These are phyloP conservation scores for Allobates femoralis DNA, from an alignment of 2,797 vertebrate genomes.

Conservation along the genomic window DNA sequence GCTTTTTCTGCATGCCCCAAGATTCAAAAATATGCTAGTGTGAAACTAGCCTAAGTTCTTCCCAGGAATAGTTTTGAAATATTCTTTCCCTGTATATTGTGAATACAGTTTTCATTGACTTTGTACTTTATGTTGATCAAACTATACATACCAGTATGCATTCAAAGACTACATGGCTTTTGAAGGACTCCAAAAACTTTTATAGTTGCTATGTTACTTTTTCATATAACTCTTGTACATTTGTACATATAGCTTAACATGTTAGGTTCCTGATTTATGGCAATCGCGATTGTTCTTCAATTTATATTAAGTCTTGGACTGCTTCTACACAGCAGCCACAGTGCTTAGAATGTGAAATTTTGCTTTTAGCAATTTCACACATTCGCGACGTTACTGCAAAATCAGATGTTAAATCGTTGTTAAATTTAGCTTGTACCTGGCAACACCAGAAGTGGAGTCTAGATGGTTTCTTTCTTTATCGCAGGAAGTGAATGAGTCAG, in stretches of 20 bases:
- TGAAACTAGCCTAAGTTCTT: no score
- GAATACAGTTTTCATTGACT: no score
- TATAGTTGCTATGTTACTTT: background rate
- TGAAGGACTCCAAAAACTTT: background rate
- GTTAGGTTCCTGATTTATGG: no score
- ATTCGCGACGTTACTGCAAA: conserved; percentile 28
- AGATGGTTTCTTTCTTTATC: background rate
- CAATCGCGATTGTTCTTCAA: background rate
- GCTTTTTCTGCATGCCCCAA: no score
- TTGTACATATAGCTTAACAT: background rate
- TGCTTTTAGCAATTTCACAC: conserved; percentile 26
- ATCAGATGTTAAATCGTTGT: conserved; percentile 39
- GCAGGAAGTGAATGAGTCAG: conserved; percentile 38
- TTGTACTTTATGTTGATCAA: background rate
- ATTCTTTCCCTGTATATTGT: no score
- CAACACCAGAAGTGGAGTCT: background rate
- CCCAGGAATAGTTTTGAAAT: no score
- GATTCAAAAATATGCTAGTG: no score
- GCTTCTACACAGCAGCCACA: background rate
- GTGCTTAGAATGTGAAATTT: background rate
- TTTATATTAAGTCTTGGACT: background rate
- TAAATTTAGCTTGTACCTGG: conserved; percentile 35
- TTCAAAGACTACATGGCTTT: background rate
- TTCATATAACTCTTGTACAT: background rate
- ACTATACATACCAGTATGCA: background rate